These are phyloP conservation scores for Hoplostethus atlanticus DNA, from an alignment of 2,797 vertebrate species.

Conservation along the genomic window DNA sequence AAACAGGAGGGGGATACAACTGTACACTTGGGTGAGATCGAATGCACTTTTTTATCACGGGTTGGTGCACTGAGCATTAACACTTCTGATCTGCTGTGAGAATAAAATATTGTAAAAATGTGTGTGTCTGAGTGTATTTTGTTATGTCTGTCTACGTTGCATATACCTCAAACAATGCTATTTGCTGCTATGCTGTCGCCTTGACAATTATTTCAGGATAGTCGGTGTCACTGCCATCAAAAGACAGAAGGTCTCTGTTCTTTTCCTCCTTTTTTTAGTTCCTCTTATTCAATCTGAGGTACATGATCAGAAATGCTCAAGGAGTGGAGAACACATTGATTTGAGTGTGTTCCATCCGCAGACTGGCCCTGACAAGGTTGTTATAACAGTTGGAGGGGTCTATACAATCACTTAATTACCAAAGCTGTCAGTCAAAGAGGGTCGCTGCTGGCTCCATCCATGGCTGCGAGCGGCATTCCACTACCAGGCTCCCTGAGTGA, in stretches of 20 bases:
- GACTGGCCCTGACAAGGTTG: slow-evolving; percentile 97
- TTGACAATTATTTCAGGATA: slow-evolving; percentile 37
- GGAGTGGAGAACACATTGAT: slow-evolving; percentile 93
- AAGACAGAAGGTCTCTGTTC: slow-evolving; percentile 29
- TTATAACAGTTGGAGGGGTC: slow-evolving; percentile 93
- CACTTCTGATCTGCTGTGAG: slow-evolving; percentile 41
- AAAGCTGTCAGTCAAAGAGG: slow-evolving; percentile 95
- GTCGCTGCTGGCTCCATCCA: slow-evolving; percentile 86
- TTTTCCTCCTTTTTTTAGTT: slow-evolving; percentile 72
- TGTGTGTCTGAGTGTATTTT: slow-evolving; percentile 10
- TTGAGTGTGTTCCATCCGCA: slow-evolving; percentile 90
- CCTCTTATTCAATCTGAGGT: slow-evolving; percentile 74
- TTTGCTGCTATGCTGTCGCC: slow-evolving; percentile 16
- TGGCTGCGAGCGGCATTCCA: slow-evolving; percentile 91
- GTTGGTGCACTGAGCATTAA: slow-evolving; percentile 10
- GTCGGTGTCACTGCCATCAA: slow-evolving; percentile 24
- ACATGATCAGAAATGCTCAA: slow-evolving; percentile 87
- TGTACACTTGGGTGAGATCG: slow-evolving; percentile 34
- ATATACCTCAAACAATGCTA: slow-evolving; percentile 23
- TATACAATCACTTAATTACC: slow-evolving; percentile 99
- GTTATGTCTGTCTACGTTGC: slow-evolving; percentile 1
- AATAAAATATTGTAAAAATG: slow-evolving; percentile 50
- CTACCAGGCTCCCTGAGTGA: slow-evolving; percentile 89
- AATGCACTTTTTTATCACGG: slow-evolving; percentile 11
- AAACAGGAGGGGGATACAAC: slow-evolving; percentile 31